A percentile compares a stretch with the other conserved stretches of the same genome.
phyloP scores from a whole-genome alignment of 2,888 invertebrate species.

The Leucozona laternaria region DNA sequence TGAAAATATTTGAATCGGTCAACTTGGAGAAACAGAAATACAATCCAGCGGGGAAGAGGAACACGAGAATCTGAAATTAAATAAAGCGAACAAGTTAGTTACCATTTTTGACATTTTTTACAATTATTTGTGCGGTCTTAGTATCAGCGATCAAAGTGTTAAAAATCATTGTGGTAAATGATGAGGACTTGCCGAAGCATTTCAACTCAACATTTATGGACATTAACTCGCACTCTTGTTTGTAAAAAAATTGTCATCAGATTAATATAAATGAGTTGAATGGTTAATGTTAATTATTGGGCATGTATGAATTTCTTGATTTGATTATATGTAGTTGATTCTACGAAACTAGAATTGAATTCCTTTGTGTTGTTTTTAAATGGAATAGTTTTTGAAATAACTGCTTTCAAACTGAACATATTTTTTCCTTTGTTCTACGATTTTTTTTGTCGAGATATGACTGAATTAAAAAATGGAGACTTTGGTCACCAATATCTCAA shows the following conservation, averaged over 20 bases:
- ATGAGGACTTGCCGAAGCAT: constrained; percentile 14
- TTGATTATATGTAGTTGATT: too few species aligned
- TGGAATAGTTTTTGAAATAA: too few species aligned
- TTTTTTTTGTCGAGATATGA: too few species aligned
- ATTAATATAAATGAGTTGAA: constrained; percentile 1
- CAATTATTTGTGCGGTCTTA: neutral
- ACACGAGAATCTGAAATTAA: constrained; percentile 92
- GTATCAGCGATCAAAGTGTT: constrained; percentile 88
- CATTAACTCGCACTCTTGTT: constrained; percentile 82
- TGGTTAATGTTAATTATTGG: neutral
- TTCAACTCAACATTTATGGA: constrained; percentile 68
- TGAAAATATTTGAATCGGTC: constrained; percentile 98
- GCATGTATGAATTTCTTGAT: neutral
- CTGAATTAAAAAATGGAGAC: too few species aligned
- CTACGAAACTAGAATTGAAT: too few species aligned
- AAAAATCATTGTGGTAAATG: constrained; percentile 85
- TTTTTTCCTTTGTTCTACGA: too few species aligned
- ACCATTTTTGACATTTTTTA: neutral
- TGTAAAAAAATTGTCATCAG: constrained; percentile 78
- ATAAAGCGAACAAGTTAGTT: neutral
- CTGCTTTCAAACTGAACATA: too few species aligned
- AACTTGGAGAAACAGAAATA: constrained; percentile 98
- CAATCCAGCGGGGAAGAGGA: constrained; percentile 97
- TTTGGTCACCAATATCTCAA: too few species aligned
- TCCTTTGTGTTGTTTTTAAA: too few species aligned